A percentile compares a stretch with the other conserved stretches of the same genome.
These are phyloP conservation scores for Dicycla oo DNA, from an alignment of 2,888 invertebrate species.

Conservation along the genomic window DNA sequence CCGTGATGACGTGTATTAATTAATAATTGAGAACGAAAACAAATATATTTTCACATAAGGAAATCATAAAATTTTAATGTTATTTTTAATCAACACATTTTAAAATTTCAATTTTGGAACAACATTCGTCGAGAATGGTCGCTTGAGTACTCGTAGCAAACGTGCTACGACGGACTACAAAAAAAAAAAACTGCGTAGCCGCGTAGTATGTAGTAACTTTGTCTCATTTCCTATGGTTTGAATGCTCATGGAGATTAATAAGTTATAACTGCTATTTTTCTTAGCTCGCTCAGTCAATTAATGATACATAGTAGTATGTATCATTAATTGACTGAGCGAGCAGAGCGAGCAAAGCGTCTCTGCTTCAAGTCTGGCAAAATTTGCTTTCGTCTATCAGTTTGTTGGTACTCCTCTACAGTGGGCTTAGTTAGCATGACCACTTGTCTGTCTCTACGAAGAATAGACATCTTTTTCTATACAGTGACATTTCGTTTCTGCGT, in stretches of 20 bases:
- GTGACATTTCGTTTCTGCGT: too few species aligned
- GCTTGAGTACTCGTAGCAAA: not conserved
- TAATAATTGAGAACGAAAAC: not conserved
- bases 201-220: not conserved
- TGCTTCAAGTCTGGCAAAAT: too few species aligned
- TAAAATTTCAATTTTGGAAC: not conserved
- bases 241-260: not conserved
- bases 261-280: not conserved
- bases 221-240: too few species aligned
- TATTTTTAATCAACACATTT: not conserved
- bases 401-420: too few species aligned
- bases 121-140: not conserved
- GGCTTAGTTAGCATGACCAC: too few species aligned
- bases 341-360: too few species aligned
- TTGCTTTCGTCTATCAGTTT: too few species aligned
- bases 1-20: not conserved
- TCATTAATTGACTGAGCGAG: too few species aligned
- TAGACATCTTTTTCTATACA: too few species aligned
- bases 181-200: constrained; percentile 29
- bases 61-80: not conserved
- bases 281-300: too few species aligned
- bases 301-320: too few species aligned
- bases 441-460: too few species aligned
- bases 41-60: not conserved
- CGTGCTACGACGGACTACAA: constrained; percentile 36